phyloP scores from a whole-genome alignment of 2,888 invertebrate genomes.

The Acrobeloides nanus region DNA sequence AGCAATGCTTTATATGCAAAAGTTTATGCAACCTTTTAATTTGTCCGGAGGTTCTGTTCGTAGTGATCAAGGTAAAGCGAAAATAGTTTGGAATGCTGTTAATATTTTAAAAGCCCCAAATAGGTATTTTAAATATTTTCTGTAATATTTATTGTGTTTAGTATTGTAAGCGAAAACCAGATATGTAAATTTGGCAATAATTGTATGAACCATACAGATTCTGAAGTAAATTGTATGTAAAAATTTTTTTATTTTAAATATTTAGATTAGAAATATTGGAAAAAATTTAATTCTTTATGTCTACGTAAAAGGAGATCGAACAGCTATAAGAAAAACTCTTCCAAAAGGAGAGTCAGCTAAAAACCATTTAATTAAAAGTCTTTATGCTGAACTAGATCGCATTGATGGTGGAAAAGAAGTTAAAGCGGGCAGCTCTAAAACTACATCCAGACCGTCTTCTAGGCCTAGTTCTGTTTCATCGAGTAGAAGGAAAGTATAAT shows the following conservation, averaged over 20 bases:
- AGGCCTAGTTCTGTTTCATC: too few relatives aligned
- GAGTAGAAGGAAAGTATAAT: too few relatives aligned
- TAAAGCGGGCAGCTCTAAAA: neutral
- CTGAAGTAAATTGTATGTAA: too few relatives aligned
- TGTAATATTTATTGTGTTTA: too few relatives aligned
- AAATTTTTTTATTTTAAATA: too few relatives aligned
- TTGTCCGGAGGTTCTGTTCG: slow-evolving; percentile 14
- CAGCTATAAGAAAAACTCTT: slow-evolving; percentile 11
- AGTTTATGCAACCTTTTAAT: slow-evolving; percentile 26
- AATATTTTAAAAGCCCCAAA: too few relatives aligned
- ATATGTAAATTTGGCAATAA: slow-evolving; percentile 10
- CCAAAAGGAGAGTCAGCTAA: slow-evolving; percentile 11
- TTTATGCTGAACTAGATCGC: slow-evolving; percentile 14
- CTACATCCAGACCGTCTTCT: too few relatives aligned
- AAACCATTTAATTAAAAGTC: slow-evolving; percentile 5
- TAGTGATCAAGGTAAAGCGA: slow-evolving; percentile 26
- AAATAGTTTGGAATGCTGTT: slow-evolving; percentile 18
- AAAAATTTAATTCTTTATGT: slow-evolving; percentile 13
- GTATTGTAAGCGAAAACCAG: slow-evolving; percentile 9
- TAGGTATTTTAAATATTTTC: too few relatives aligned
- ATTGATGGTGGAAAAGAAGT: slow-evolving; percentile 10
- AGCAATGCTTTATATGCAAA: slow-evolving; percentile 15
- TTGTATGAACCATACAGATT: slow-evolving; percentile 19
- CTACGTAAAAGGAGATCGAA: slow-evolving; percentile 14
- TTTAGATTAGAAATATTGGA: slow-evolving; percentile 13